phyloP scores from a whole-genome alignment of 2,113 vertebrate genomes.

The Bagarius yarrelli region DNA sequence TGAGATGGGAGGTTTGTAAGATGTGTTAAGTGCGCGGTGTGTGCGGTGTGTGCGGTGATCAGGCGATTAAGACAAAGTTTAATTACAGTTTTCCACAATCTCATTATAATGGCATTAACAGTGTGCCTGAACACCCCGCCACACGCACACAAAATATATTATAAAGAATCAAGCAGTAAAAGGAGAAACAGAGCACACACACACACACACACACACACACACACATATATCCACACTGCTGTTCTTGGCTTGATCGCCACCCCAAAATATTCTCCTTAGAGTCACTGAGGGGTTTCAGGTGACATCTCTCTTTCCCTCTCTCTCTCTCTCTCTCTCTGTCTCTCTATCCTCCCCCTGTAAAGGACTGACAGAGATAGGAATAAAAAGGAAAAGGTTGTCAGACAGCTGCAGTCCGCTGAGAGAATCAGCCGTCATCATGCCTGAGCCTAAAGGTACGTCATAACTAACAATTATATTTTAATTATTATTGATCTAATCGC shows the following conservation, averaged over 20 bases:
- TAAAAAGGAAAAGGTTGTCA: slow-evolving; percentile 44
- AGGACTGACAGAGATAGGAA: slow-evolving; percentile 48
- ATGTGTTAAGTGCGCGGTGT: too few species aligned
- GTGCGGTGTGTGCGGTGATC: too few species aligned
- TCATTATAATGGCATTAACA: too few species aligned
- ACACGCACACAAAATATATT: too few species aligned
- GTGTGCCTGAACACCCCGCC: too few species aligned
- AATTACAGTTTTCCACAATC: too few species aligned
- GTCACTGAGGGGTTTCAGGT: slow-evolving; percentile 11
- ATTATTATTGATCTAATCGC: too few species aligned
- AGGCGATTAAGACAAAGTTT: too few species aligned
- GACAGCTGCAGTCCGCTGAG: slow-evolving; percentile 18
- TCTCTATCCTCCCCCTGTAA: neutral
- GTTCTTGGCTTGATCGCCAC: neutral
- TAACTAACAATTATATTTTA: neutral
- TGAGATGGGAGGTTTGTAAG: too few species aligned
- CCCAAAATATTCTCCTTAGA: slow-evolving; percentile 20
- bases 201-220: too few species aligned
- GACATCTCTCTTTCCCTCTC: neutral
- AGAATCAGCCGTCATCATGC: slow-evolving; percentile 39
- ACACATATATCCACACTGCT: neutral
- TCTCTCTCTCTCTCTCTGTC: neutral
- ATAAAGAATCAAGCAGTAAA: too few species aligned
- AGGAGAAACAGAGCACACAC: neutral
- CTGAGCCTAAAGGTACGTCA: slow-evolving; percentile 44